A percentile compares a stretch with the other conserved stretches of the same genome.
Conservation (phyloP, 2,113 vertebrate genomes). For the Gnathonemus echidnorhynchus region DNA sequence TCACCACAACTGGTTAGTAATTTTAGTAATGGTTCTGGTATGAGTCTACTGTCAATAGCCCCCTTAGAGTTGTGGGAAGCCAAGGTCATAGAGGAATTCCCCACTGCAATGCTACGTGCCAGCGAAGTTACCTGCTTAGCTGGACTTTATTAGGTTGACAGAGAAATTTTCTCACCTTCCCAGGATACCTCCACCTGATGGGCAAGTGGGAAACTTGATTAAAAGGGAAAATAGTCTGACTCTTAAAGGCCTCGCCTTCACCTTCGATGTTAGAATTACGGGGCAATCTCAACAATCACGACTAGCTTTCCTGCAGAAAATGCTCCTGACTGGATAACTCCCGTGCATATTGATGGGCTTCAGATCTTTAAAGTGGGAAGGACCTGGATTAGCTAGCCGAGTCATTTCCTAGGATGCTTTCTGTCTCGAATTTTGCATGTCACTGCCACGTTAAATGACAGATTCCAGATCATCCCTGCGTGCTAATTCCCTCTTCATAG, state of each 20-base stretch:
- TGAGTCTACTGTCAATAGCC: neutral
- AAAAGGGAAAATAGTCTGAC: neutral
- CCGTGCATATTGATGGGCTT: neutral
- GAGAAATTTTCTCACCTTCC: neutral
- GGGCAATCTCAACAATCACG: neutral
- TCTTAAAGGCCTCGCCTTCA: neutral
- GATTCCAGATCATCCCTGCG: neutral
- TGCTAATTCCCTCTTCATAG: neutral
- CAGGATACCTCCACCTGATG: neutral
- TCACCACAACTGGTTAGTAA: neutral
- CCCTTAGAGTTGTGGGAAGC: neutral
- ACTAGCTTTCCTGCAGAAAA: neutral
- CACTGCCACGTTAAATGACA: neutral
- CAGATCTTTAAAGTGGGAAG: neutral
- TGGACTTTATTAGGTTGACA: neutral
- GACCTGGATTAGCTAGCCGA: neutral
- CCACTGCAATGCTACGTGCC: neutral
- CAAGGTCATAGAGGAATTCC: neutral
- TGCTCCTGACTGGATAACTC: neutral
- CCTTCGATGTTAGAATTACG: neutral
- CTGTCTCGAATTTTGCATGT: neutral
- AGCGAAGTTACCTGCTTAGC: neutral
- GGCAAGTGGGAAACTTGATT: neutral
- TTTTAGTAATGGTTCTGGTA: neutral
- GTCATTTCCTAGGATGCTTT: neutral